These are phyloP conservation scores for Coleophora deauratella DNA, from an alignment of 2,888 invertebrate genomes.

Conservation along the genomic window DNA sequence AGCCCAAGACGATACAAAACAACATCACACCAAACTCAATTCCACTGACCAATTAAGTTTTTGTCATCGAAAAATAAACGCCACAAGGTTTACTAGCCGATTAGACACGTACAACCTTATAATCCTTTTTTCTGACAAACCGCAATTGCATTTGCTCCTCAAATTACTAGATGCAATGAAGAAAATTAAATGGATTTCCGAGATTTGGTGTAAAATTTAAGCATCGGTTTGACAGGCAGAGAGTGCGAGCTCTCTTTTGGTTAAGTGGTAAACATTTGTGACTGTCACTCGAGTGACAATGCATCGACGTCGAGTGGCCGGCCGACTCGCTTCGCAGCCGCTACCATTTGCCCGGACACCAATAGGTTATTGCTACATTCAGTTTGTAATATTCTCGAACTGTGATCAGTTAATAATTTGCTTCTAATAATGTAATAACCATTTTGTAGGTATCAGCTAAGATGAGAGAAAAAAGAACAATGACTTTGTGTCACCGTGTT, in stretches of 20 bases:
- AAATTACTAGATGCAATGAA: not conserved
- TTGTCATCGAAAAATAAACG: conserved; percentile 38
- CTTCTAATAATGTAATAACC: too few species aligned
- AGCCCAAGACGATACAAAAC: conserved; percentile 28
- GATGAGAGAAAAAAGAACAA: too few species aligned
- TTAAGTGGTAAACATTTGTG: conserved; percentile 57
- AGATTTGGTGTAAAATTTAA: not conserved
- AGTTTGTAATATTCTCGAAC: conserved; percentile 5
- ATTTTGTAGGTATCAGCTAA: too few species aligned
- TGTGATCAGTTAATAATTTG: too few species aligned
- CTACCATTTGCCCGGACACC: conserved; percentile 28
- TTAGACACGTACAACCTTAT: conserved; percentile 46
- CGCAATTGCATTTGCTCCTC: too few species aligned
- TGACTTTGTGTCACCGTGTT: too few species aligned
- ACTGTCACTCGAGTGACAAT: conserved; percentile 55
- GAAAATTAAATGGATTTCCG: not conserved
- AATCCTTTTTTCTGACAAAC: conserved; percentile 9
- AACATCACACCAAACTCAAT: conserved; percentile 45
- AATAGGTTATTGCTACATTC: not conserved
- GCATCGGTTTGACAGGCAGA: not conserved
- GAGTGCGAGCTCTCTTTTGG: conserved; percentile 22
- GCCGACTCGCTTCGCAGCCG: conserved; percentile 24
- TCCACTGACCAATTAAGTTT: conserved; percentile 63
- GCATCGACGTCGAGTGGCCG: conserved; percentile 41
- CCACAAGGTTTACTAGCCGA: conserved; percentile 54